Evolutionary conservation across 2,888 invertebrate genomes (phyloP), one percentile per base, ranked within the genome.

Genomic region (Macrosiphum euphorbiae): DNA sequence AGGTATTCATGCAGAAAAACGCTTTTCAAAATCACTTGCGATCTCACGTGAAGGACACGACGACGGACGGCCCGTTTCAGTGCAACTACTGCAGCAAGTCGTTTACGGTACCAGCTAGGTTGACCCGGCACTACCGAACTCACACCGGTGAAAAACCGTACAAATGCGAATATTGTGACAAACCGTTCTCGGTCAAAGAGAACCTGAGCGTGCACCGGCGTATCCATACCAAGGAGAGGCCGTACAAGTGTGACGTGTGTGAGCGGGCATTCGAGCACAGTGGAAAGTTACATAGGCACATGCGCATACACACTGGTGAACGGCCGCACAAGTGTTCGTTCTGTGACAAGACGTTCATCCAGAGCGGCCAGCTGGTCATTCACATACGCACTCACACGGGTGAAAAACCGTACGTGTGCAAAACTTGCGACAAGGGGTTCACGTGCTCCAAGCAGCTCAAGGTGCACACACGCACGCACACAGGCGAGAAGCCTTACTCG

Each of bases 91-190:
- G 98, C 96, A 97, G 98, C 95, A 98, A 98, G 96, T 98, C 98
- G 28, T 98, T 98, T 96, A 98, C 98, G 86, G 98, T 98, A 92
- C 98, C 98, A 52, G 98, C 98, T 92, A 97, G 98, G 94, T 96
- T 98, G 95, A 97, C 97, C 94, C 97, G 98, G 89, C 98, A 98
- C 95, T 98, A 98, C 96, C 97, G 98, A 94, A 98, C 98, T 24
- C 98, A 98, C 95, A 98, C 98, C 50, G 98, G 98, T 78, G 98
- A 98, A 95, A 97, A 98, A 95, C 98, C 98, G 1, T 98, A 98
- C 96, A 97, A 98, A 96, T 98, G 98, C 96, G 98, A 98, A 96
- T 98, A 98, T 96, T 98, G 98, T 96, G 98, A 97, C 96, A 98
- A 98, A 96, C 98, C 98, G 95, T 98, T 98, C 96, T 98, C 98